phyloP scores from a whole-genome alignment of 2,113 vertebrate species.

The Phalacrocorax brasilianus region DNA sequence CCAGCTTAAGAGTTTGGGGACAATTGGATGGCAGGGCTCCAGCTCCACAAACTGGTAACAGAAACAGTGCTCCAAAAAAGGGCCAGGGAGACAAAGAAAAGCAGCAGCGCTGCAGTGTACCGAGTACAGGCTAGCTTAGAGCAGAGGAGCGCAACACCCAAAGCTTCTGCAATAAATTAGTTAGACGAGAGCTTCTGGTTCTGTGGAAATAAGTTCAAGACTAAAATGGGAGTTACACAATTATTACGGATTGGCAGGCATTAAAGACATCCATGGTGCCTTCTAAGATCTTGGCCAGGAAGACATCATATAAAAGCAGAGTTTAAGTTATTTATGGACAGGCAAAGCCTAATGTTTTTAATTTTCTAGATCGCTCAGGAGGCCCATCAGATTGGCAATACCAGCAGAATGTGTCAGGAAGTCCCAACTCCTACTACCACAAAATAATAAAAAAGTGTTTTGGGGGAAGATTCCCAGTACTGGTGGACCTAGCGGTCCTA shows the following conservation, averaged over 20 bases:
- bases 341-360: conserved; percentile 12
- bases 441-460: neutral
- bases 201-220: neutral
- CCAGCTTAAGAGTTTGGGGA: neutral
- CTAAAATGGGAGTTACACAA: neutral
- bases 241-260: neutral
- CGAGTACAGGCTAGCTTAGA: neutral
- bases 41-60: neutral
- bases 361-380: conserved; percentile 11
- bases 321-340: conserved; percentile 19
- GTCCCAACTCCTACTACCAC: neutral
- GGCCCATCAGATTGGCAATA: neutral
- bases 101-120: rapidly evolving
- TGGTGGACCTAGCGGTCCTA: neutral
- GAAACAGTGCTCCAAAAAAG: neutral
- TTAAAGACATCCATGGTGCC: neutral
- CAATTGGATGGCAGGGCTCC: neutral
- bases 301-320: neutral
- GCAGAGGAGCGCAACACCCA: neutral
- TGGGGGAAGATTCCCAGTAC: neutral
- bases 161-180: neutral
- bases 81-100: neutral
- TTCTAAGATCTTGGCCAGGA: neutral
- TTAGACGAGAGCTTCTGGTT: conserved; percentile 17
- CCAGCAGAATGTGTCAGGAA: neutral